Evolutionary conservation across 2,797 vertebrate species (phyloP).

Genomic region (Aratinga solstitialis): DNA sequence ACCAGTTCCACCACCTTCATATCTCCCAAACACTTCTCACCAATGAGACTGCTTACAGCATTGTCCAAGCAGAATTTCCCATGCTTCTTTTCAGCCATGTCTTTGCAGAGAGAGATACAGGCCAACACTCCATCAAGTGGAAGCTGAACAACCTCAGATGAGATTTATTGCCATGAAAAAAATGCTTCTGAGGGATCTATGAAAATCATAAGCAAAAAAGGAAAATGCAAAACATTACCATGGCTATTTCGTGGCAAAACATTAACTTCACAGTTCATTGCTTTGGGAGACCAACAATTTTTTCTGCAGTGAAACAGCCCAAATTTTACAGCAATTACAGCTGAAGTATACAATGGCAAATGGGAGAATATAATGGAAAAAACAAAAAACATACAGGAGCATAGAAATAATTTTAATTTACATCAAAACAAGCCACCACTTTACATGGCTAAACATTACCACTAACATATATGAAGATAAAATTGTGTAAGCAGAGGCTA

Average conservation of each 20-base stretch:
- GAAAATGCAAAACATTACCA: background rate
- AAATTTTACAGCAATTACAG: background rate
- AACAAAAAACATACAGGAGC: background rate
- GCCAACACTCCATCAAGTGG: background rate
- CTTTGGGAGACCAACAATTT: background rate
- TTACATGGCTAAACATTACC: background rate
- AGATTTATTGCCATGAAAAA: background rate
- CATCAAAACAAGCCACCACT: background rate
- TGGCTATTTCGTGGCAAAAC: background rate
- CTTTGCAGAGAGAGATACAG: background rate
- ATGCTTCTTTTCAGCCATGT: background rate
- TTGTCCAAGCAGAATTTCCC: background rate
- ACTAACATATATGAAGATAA: background rate
- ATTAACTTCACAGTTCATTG: background rate
- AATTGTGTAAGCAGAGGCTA: background rate
- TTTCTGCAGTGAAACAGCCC: background rate
- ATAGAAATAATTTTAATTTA: background rate
- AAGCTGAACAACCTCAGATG: background rate
- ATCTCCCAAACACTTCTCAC: background rate
- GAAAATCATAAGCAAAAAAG: background rate
- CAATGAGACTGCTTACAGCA: background rate
- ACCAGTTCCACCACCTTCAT: background rate
- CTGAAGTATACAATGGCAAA: background rate
- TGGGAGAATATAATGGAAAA: background rate
- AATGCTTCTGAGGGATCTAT: background rate